Conservation (phyloP, 2,113 vertebrate species). For the Mormyrus iriodes region DNA sequence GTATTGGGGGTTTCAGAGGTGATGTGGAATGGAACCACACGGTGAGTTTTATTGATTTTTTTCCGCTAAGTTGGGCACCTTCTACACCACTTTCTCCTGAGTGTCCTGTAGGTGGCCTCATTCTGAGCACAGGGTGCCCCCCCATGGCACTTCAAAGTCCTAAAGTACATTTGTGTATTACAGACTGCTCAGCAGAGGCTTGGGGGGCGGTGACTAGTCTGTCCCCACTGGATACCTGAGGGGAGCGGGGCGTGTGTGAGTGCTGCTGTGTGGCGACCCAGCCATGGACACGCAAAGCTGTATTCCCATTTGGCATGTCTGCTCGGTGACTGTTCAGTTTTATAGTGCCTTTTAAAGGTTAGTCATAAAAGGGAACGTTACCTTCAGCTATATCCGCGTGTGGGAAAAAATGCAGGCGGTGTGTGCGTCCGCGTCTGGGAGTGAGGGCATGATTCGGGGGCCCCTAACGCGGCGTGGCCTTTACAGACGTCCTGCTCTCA, state of each 20-base stretch:
- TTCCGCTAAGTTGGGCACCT: not conserved
- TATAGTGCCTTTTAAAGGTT: constrained; percentile 55
- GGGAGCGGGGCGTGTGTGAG: not conserved
- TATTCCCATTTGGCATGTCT: constrained; percentile 37
- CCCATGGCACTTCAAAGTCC: not conserved
- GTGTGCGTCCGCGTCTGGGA: constrained; percentile 35
- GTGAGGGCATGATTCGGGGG: not conserved
- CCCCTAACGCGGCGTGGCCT: not conserved
- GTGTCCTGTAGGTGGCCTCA: not conserved
- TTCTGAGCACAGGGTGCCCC: not conserved
- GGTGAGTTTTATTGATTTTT: not conserved
- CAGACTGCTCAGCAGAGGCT: not conserved
- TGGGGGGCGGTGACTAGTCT: not conserved
- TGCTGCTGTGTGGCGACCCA: not conserved
- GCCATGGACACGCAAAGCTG: constrained; percentile 40
- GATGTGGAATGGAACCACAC: not conserved
- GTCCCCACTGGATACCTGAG: not conserved
- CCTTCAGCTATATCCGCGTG: constrained; percentile 42
- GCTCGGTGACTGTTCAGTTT: constrained; percentile 53
- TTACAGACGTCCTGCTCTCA: not conserved
- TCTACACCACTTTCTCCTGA: not conserved
- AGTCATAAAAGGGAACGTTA: constrained; percentile 58
- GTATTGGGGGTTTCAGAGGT: not conserved
- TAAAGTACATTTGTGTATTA: not conserved
- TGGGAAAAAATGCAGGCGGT: constrained; percentile 49